Evolutionary conservation across 2,113 vertebrate genomes (phyloP).

Genomic region (Thunnus thynnus): DNA sequence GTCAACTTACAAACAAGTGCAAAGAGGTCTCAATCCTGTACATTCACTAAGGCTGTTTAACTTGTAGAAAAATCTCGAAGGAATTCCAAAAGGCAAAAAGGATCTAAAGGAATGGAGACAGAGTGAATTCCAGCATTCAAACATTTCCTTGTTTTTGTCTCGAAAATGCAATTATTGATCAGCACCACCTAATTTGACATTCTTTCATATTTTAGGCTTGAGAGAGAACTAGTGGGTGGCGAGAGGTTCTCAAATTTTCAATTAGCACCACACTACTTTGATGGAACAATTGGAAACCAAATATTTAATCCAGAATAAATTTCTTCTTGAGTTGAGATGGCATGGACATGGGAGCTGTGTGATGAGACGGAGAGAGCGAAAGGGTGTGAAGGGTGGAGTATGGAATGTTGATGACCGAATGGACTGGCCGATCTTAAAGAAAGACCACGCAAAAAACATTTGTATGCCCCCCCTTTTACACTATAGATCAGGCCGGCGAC

Average conservation of each 20-base stretch:
- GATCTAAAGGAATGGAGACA: conserved; percentile 93
- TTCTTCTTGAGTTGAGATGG: neutral
- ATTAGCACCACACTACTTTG: conserved; percentile 37
- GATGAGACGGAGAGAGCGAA: conserved; percentile 45
- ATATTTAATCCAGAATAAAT: neutral
- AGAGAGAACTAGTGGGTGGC: neutral
- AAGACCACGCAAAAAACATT: conserved; percentile 35
- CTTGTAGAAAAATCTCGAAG: conserved; percentile 69
- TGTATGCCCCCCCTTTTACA: conserved; percentile 35
- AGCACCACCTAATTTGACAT: conserved; percentile 81
- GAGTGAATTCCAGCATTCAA: conserved; percentile 91
- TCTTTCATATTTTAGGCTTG: conserved; percentile 22
- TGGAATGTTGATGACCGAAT: conserved; percentile 84
- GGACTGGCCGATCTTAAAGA: conserved; percentile 34
- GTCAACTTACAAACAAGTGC: conserved; percentile 88
- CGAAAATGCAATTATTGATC: conserved; percentile 84
- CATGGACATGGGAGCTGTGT: conserved; percentile 10
- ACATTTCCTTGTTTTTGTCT: conserved; percentile 79
- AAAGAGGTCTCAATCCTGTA: conserved; percentile 90
- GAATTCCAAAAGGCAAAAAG: conserved; percentile 92
- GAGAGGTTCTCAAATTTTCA: neutral
- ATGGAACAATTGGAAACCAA: conserved; percentile 48
- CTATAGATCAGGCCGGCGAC: conserved; percentile 75
- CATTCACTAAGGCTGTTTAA: conserved; percentile 93
- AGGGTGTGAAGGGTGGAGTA: conserved; percentile 36